These are phyloP conservation scores for Gasterosteus aculeatus DNA, from an alignment of 2,113 vertebrate genomes.

Conservation along the genomic window DNA sequence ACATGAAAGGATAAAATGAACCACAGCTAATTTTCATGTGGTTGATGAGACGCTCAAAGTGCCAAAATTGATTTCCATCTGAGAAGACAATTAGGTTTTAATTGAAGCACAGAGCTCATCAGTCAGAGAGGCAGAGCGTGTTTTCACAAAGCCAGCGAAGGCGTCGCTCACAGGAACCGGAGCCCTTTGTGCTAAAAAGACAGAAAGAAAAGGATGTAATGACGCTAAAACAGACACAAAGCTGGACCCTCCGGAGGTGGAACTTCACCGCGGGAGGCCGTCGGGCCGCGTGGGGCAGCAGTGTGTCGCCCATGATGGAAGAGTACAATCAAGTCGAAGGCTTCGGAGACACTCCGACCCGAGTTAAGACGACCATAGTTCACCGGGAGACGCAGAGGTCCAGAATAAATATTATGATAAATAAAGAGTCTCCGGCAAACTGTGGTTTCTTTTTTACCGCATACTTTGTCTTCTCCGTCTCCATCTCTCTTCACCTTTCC, in stretches of 20 bases:
- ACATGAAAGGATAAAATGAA: conserved; percentile 18
- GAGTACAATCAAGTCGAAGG: neutral
- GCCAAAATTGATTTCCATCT: conserved; percentile 37
- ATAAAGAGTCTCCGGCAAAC: neutral
- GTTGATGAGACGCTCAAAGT: conserved; percentile 5
- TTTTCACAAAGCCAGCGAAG: neutral
- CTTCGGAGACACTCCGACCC: conserved; percentile 6
- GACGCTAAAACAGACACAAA: neutral
- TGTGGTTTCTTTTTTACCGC: neutral
- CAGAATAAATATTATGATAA: conserved; percentile 33
- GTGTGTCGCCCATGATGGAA: conserved; percentile 43
- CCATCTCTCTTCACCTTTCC: neutral
- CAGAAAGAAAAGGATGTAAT: too few species aligned
- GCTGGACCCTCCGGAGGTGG: neutral
- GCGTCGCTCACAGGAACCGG: neutral
- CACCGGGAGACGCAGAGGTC: neutral
- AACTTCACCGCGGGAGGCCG: too few species aligned
- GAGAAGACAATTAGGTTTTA: conserved; percentile 38
- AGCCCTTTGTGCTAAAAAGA: neutral
- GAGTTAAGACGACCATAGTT: conserved; percentile 5
- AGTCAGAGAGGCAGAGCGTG: neutral
- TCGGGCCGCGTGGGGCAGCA: neutral
- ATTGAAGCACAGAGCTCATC: conserved; percentile 9
- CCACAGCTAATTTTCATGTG: conserved; percentile 1
- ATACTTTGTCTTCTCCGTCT: neutral